These are phyloP conservation scores for Coleophora deauratella DNA, from an alignment of 2,888 invertebrate species.

Conservation along the genomic window DNA sequence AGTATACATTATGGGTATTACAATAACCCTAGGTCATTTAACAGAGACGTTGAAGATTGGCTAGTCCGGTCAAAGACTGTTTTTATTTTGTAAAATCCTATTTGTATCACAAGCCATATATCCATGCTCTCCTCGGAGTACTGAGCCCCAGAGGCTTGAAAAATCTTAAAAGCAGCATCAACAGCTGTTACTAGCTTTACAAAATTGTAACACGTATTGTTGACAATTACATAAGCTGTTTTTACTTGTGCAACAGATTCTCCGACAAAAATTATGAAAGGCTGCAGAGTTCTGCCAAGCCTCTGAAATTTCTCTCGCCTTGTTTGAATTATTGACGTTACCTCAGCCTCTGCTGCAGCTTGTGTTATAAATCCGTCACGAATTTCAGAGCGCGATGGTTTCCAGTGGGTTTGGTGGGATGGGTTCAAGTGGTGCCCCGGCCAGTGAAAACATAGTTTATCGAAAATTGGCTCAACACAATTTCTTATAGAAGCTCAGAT, in stretches of 20 bases:
- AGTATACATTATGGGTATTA: slow-evolving; percentile 1
- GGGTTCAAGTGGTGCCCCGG: no score
- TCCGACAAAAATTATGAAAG: not conserved
- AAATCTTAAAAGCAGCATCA: not conserved
- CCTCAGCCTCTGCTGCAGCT: not conserved
- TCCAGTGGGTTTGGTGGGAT: not conserved
- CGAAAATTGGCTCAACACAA: no score
- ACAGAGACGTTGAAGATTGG: not conserved
- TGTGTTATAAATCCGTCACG: slow-evolving; percentile 1
- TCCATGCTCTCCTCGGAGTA: slow-evolving; percentile 3
- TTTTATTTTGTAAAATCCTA: slow-evolving; percentile 5
- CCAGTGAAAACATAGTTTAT: no score
- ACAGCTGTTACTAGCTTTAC: not conserved
- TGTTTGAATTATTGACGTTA: not conserved
- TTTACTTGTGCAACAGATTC: not conserved
- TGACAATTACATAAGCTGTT: not conserved
- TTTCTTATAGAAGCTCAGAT: no score
- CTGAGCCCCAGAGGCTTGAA: not conserved
- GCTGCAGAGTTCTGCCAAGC: not conserved
- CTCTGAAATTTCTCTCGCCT: not conserved
- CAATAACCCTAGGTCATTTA: slow-evolving; percentile 2
- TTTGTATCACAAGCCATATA: slow-evolving; percentile 2
- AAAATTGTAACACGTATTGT: not conserved
- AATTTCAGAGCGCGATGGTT: not conserved
- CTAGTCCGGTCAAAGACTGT: not conserved